Base-by-base conservation (phyloP, 1,140 invertebrate species). In the Galleria mellonella region DNA sequence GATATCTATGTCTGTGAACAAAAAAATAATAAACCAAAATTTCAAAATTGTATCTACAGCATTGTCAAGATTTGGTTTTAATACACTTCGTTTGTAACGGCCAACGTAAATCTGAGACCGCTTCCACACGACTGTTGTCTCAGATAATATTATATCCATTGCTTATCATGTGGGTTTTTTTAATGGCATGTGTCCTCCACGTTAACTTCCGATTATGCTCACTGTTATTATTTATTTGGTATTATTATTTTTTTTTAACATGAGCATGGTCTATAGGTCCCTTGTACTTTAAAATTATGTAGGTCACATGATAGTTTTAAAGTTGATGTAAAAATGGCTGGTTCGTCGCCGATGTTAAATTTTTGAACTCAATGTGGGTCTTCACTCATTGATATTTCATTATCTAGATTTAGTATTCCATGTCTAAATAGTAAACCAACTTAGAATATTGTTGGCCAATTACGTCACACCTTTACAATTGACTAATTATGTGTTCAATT, bases 131-230 rank as follows among this genome's bases (percentile, higher is more conserved):
- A 44, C 51, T 47, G 39, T 58, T 44, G 17, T 36, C 28, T 39
- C 17, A 28, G 42, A 53, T 43, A 30, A 35, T 44, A 43, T 63
- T 58, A 40, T 56, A 43, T 63, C 48, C 66, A 71, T 78, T 60
- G 72, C 75, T 76, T 61, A 72, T 82, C 81, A 82, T 84, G 81
- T 84, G 81, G 81, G 81, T 82, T 81, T 84, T 83, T 84, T 84
- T 84, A 84, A 84, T 84, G 68, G 81, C 81, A 82, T 84, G 81
- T 61, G 46, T 68, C 44, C 41, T 56, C 45, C 57, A 53, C 42
- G 35, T 60, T 61, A 46, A 14, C 59, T 43, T 35, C 31, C 49
- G 63, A 51, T 51, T 53, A 47, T 68, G 72, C 58, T 72, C 73
- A 56, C 23, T 62, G 55, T 60, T 65, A 32, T 48, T 55, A 50